Conservation (phyloP, 2,797 vertebrate genomes). For the Parotocinclus haroldoi region DNA sequence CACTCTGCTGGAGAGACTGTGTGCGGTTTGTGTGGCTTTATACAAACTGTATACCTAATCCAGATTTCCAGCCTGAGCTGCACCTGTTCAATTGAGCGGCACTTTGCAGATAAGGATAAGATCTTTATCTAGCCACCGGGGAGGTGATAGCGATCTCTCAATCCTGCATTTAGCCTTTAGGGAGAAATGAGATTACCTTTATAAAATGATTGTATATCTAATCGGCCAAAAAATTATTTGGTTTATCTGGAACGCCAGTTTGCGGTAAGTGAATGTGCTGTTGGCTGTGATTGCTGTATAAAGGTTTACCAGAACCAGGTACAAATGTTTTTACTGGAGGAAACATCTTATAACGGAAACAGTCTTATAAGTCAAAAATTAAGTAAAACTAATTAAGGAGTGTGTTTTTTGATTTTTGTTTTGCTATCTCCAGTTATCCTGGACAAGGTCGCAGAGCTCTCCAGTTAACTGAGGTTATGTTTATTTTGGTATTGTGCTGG, state of each 20-base stretch:
- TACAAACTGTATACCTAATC: neutral
- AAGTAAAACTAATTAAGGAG: too few species aligned
- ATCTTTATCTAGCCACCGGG: conserved; percentile 46
- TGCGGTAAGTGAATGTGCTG: neutral
- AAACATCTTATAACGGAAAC: too few species aligned
- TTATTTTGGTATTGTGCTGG: too few species aligned
- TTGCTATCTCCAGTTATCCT: too few species aligned
- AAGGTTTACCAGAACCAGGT: too few species aligned
- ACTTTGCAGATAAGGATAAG: conserved; percentile 44
- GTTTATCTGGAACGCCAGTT: neutral
- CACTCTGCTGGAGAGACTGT: neutral
- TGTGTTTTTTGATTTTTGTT: too few species aligned
- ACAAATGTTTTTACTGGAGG: too few species aligned
- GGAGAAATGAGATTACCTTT: conserved; percentile 4
- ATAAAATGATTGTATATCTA: neutral
- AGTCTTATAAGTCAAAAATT: too few species aligned
- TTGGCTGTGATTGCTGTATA: too few species aligned
- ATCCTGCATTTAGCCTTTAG: conserved; percentile 48
- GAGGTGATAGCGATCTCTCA: conserved; percentile 53
- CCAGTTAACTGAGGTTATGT: too few species aligned
- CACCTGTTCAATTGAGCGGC: neutral
- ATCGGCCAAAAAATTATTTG: conserved; percentile 24
- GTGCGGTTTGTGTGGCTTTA: neutral
- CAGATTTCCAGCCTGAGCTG: neutral
- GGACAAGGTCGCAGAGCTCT: too few species aligned